Base-by-base conservation (phyloP, 2,888 invertebrate species). In the Pimpla rufipes region DNA sequence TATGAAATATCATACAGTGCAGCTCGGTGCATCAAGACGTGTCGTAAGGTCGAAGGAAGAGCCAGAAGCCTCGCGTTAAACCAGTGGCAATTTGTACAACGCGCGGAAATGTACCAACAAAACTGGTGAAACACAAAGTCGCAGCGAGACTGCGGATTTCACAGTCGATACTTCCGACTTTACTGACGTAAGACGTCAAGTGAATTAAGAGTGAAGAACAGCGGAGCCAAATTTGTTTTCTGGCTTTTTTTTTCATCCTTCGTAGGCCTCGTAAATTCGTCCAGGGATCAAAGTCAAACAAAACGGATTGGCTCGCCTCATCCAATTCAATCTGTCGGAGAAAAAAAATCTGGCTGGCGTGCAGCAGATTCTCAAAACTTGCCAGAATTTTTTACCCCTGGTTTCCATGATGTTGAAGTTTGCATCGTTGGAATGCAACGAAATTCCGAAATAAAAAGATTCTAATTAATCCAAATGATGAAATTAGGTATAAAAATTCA, bases 221-320 rank as follows among this genome's bases (percentile, higher is more conserved):
- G 0, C 21, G 67, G 47, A 2, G 68, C 68, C 80, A 75, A 75
- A 42, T 45, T 70, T 81, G 37, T 70, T 29, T 47, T 55, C 13
- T 37, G 21, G 8, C 2, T 35, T 35, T n/a, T 74, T 67, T 40
- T 40, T 68, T 4, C 29, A 16, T 52, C n/a, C 29, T 21, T 50
- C 52, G 23, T 74, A 42, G 5, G 21, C 29, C 62, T 70, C 64
- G 55, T 66, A 64, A 70, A 74, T 70, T 62, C 29, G 40, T 50
- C 55, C 18, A 4, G 37, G 79, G 64, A 75, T 82, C 82, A 82
- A 37, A 11, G 78, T 79, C 79, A 62, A 62, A 64, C 40, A 21
- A 37, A 52, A 52, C 59, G 59, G 3, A 73, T 75, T 75, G 75
- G 52, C 68, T n/a, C 47, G 55, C 29, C 23, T n/a, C n/a, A 66